Evolutionary conservation across 2,888 invertebrate species (phyloP).

Genomic region (Diarsia dahlii): DNA sequence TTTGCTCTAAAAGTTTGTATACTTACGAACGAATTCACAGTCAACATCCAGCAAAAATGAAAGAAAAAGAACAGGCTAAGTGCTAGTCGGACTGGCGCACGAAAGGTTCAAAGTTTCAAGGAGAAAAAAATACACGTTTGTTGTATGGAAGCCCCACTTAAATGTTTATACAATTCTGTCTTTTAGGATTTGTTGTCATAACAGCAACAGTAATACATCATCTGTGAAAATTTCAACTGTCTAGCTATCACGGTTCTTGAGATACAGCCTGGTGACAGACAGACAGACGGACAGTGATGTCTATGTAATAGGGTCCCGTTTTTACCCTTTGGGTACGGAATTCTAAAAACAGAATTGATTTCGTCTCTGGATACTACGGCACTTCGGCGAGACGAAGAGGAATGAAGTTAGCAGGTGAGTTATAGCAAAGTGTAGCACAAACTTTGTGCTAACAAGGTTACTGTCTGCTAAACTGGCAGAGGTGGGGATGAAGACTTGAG

Average conservation of each 20-base stretch:
- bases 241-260: no score
- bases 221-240: no score
- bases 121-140: no score
- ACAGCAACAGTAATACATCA: no score
- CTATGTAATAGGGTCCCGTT: no score
- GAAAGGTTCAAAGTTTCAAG: neutral
- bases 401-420: constrained; percentile 54
- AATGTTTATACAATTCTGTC: no score
- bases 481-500: neutral
- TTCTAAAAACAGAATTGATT: no score
- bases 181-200: no score
- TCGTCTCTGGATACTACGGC: neutral
- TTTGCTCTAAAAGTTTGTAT: constrained; percentile 20
- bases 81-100: neutral
- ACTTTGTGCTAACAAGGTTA: constrained; percentile 42
- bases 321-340: no score
- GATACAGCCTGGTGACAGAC: no score
- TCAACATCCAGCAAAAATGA: neutral
- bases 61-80: neutral
- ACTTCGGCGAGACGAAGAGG: constrained; percentile 9
- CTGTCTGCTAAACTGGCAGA: neutral
- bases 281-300: no score
- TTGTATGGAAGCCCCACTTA: no score
- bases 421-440: constrained; percentile 18
- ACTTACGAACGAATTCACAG: neutral